Evolutionary conservation across 2,113 vertebrate genomes (phyloP).

Genomic region (Jacana jacana): DNA sequence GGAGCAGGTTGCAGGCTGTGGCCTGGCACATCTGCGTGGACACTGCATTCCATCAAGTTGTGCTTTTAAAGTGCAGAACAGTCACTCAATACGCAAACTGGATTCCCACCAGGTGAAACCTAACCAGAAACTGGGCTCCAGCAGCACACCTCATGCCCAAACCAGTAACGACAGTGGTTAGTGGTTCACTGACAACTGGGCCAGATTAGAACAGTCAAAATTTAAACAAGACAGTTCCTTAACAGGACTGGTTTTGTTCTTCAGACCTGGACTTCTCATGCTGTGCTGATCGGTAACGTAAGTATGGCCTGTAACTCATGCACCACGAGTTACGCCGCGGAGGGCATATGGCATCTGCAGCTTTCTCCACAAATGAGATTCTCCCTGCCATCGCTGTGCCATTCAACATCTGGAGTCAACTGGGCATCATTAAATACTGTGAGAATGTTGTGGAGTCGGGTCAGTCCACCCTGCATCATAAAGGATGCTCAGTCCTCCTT

Average conservation of each 20-base stretch:
- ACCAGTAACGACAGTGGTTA: neutral
- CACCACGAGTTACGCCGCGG: accelerated
- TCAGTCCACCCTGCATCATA: neutral
- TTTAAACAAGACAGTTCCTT: neutral
- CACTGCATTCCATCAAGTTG: neutral
- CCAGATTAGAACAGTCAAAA: neutral
- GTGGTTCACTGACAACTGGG: neutral
- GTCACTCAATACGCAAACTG: neutral
- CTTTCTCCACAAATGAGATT: neutral
- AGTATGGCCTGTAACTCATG: neutral
- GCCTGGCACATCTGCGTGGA: neutral
- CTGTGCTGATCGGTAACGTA: accelerated
- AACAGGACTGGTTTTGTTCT: neutral
- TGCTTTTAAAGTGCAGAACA: neutral
- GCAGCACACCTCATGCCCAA: accelerated
- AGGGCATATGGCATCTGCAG: accelerated
- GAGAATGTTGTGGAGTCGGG: neutral
- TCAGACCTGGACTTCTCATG: neutral
- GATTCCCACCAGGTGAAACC: neutral
- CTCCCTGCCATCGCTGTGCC: neutral
- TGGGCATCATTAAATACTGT: neutral
- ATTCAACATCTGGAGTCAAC: neutral
- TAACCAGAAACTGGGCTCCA: neutral
- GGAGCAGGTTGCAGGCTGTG: neutral
- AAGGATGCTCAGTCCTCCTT: neutral